Evolutionary conservation across 2,797 vertebrate species (phyloP).

Genomic region (Sebastes jordani): DNA sequence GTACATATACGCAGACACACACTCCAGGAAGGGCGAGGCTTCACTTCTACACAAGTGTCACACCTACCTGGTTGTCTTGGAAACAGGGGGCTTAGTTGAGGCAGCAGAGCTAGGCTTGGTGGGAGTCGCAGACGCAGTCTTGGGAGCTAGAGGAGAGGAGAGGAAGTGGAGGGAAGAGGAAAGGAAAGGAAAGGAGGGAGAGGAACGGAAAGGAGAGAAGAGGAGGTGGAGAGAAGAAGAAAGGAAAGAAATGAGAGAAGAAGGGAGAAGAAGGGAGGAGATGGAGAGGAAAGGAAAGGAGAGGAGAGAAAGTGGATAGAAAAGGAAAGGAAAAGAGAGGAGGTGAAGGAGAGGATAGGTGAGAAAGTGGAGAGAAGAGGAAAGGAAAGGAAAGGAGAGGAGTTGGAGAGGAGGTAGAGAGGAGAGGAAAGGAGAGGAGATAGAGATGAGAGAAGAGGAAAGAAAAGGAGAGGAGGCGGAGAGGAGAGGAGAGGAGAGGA

Average conservation of each 20-base stretch:
- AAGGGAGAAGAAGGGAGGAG: background rate
- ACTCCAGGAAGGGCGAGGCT: constrained; percentile 2
- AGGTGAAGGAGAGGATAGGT: too few relatives aligned
- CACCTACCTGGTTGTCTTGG: constrained; percentile 82
- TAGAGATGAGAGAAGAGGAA: background rate
- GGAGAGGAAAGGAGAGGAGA: background rate
- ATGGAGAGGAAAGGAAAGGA: too few relatives aligned
- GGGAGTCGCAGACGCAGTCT: constrained; percentile 50
- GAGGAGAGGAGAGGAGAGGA: background rate
- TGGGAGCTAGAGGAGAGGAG: constrained; percentile 38
- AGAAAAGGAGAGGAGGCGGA: too few relatives aligned
- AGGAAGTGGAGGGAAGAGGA: background rate
- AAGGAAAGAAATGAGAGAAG: too few relatives aligned
- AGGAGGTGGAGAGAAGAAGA: background rate
- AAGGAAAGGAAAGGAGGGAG: background rate
- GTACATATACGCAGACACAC: background rate
- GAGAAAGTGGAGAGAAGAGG: background rate
- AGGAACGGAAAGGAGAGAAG: background rate
- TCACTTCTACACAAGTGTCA: constrained; percentile 29
- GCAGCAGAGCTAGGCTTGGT: constrained; percentile 65
- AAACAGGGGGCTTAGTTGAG: constrained; percentile 69
- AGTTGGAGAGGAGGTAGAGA: too few relatives aligned
- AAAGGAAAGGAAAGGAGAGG: too few relatives aligned
- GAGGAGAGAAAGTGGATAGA: too few relatives aligned
- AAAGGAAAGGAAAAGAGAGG: background rate